Base-by-base conservation (phyloP, 2,797 vertebrate genomes). In the Chelonia mydas region DNA sequence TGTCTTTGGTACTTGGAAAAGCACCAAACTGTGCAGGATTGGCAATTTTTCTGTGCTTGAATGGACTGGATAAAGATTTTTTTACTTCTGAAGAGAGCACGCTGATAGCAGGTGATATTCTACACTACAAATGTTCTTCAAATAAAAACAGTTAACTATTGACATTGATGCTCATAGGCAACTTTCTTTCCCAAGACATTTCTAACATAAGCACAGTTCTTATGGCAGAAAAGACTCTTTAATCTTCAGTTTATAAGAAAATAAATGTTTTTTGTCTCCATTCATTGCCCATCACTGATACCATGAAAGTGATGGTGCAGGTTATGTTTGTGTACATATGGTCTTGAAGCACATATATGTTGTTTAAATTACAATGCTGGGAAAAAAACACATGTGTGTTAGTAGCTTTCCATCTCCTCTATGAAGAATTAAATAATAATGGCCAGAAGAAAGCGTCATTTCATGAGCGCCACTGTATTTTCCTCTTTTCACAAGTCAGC, bases 311-410 rank as follows among this genome's bases (percentile, higher is more conserved):
- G 21, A 50, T 13, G 83, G 85, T 57, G 80, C 88, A 93, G 94
- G 94, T 94, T 96, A 94, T 91, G 94, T 86, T 97, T 96, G 11
- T 81, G 92, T 78, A 97, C 95, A 97, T 96, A 93, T 57, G 89
- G 94, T 79, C 93, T 96, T 55, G 95, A 92, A 54, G 93, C 89
- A 90, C 94, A 96, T 93, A 93, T 96, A 95, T 90, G 94, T 96
- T 96, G 95, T 97, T 97, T 96, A 96, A 96, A 97, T 98, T 88
- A 96, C 93, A 97, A 94, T 92, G 77, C 93, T 91, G 96, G 91
- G 96, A 97, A 96, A 97, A 96, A 54, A 33, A 90, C 95, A 95
- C 93, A 92, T 96, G 95, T 96, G 83, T 97, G 95, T 96, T 95
- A 93, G 95, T 88, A 95, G 96, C 95, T 97, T 97, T 96, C 94